These are phyloP conservation scores for Penaeus japonicus DNA, from an alignment of 1,140 invertebrate species.

Conservation along the genomic window DNA sequence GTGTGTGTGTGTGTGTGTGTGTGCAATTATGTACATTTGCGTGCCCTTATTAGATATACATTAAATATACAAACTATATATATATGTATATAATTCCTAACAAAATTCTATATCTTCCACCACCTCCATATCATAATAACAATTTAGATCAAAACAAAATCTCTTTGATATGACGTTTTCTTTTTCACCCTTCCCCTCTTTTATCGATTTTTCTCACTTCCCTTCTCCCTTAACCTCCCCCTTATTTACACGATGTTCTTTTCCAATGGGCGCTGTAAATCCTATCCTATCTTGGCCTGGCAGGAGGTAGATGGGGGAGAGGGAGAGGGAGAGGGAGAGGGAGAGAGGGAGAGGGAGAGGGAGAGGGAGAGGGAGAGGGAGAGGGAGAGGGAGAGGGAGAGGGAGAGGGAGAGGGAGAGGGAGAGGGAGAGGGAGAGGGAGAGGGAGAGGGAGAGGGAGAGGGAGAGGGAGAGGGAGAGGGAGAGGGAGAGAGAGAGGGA, in stretches of 20 bases:
- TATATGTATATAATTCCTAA: too few species aligned
- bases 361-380: background rate
- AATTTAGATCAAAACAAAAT: too few species aligned
- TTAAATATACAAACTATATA: too few species aligned
- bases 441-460: background rate
- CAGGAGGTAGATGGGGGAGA: background rate
- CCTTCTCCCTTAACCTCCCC: too few species aligned
- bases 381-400: background rate
- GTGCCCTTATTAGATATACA: background rate
- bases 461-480: background rate
- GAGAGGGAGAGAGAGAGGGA: background rate
- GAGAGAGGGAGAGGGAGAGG: background rate
- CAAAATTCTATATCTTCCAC: too few species aligned
- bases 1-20: background rate
- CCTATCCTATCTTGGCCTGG: too few species aligned
- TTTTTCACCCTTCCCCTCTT: too few species aligned
- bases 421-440: background rate
- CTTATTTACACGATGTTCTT: too few species aligned
- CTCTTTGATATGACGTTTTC: too few species aligned
- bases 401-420: background rate
- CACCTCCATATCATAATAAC: too few species aligned
- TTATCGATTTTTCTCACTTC: too few species aligned
- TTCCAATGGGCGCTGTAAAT: too few species aligned
- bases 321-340: background rate
- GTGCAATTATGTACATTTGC: background rate